Evolutionary conservation across 2,888 invertebrate species (phyloP).

Genomic region (Pogonocherus hispidulus): DNA sequence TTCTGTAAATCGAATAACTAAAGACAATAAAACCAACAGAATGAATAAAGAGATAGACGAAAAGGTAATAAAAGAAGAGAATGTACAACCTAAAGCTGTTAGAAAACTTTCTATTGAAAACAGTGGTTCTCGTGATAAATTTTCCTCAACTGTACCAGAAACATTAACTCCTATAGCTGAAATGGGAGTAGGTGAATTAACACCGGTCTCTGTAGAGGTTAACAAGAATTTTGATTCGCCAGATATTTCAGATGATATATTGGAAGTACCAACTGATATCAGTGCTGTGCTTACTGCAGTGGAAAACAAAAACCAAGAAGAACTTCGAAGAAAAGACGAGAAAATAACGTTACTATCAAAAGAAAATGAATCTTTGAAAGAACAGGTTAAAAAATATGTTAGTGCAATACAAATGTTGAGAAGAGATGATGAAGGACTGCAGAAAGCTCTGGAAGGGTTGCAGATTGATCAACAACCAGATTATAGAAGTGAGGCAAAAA

Average conservation of each 20-base stretch:
- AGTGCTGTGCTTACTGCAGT: constrained; percentile 64
- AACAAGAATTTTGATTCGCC: constrained; percentile 58
- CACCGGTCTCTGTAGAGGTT: constrained; percentile 67
- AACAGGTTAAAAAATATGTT: constrained; percentile 88
- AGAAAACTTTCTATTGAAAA: constrained; percentile 62
- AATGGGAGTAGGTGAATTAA: constrained; percentile 69
- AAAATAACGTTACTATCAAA: constrained; percentile 66
- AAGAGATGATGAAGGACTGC: constrained; percentile 65
- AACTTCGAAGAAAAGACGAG: constrained; percentile 59
- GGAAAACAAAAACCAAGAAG: constrained; percentile 64
- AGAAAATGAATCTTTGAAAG: constrained; percentile 87
- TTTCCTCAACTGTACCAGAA: constrained; percentile 54
- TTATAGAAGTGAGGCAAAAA: constrained; percentile 79
- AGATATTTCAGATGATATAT: constrained; percentile 60
- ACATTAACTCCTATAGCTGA: constrained; percentile 69
- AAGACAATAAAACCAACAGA: constrained; percentile 43
- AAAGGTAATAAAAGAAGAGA: constrained; percentile 24
- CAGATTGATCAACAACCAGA: constrained; percentile 67
- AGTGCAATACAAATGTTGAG: constrained; percentile 90
- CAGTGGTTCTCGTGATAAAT: constrained; percentile 63
- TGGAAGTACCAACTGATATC: constrained; percentile 65
- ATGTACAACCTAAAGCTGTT: constrained; percentile 9
- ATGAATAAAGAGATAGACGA: constrained; percentile 25
- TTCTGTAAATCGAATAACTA: constrained; percentile 46
- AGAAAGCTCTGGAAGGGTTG: constrained; percentile 61